Base-by-base conservation (phyloP, 2,113 vertebrate genomes). In the Leptobrachium leishanense region DNA sequence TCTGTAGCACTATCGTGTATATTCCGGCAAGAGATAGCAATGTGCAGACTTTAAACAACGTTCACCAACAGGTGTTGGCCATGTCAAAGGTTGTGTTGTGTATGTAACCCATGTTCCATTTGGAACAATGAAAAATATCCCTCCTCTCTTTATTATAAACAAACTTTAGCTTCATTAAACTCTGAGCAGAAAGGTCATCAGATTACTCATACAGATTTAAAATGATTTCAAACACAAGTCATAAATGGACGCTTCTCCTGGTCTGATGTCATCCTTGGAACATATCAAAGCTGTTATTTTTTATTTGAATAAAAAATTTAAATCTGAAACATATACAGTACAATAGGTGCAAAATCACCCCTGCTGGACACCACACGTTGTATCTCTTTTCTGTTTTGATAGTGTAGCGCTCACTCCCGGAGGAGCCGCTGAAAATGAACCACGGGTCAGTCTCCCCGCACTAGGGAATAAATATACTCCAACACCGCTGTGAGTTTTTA, bases 61-160 rank as follows among this genome's bases (percentile, higher is more conserved):
- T 68, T 59, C 43, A 84, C 84, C 89, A 88, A 82, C 95, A 96
- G 94, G 95, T 97, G 95, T 96, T 95, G 90, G 91, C 94, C 90
- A 93, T 92, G 94, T 94, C 90, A 87, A 83, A 88, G 91, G 89
- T 85, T 93, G 88, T 91, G 90, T 85, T 95, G 92, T 93, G 95
- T 94, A 95, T 84, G 87, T 84, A 91, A 95, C 88, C 93, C 94
- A 88, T 90, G 91, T 93, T 96, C 94, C 88, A 93, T 94, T 90
- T 94, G 92, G 91, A 91, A 88, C 91, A 87, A 93, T 92, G 92
- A 92, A 89, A 90, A 93, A 91, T 91, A 87, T 87, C 86, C 15
- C 89, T 74, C 77, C 53, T 4, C 85, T 85, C 20, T 86, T 90
- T 91, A 90, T 85, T 93, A 89, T 94, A 94, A 95, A 94, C 93